Evolutionary conservation across 1,140 invertebrate species (phyloP).

Genomic region (Hylaeus volcanicus): DNA sequence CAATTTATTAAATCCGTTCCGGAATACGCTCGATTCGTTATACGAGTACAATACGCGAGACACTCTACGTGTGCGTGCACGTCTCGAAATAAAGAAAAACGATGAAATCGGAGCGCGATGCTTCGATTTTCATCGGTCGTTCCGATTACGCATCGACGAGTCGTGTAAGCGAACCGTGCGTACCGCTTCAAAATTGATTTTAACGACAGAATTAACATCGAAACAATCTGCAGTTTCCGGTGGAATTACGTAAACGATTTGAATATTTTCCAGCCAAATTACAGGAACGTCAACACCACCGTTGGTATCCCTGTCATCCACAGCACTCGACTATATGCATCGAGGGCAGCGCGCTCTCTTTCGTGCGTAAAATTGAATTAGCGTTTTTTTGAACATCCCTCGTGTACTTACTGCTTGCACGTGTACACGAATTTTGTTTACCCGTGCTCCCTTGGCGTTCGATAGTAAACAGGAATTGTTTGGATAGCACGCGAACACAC

Average conservation of each 20-base stretch:
- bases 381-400: constrained; percentile 63
- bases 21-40: constrained; percentile 22
- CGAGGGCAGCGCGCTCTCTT: constrained; percentile 58
- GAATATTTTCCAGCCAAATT: constrained; percentile 65
- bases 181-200: constrained; percentile 37
- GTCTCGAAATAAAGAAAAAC: neutral
- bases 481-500: too few species aligned
- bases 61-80: neutral
- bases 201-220: constrained; percentile 44
- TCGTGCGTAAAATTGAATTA: constrained; percentile 66
- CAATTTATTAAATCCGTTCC: constrained; percentile 53
- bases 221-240: constrained; percentile 46
- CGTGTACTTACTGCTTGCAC: constrained; percentile 47
- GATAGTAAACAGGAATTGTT: neutral
- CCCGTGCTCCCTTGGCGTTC: constrained; percentile 38
- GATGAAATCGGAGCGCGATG: neutral
- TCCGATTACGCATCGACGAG: neutral
- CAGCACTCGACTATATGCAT: constrained; percentile 52
- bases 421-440: constrained; percentile 9
- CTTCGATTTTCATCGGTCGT: neutral
- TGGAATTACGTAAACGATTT: constrained; percentile 55
- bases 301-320: constrained; percentile 62
- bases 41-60: neutral
- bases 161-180: constrained; percentile 19
- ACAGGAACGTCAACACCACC: constrained; percentile 66